Evolutionary conservation across 2,113 vertebrate species (phyloP).

Genomic region (Callionymus lyra): DNA sequence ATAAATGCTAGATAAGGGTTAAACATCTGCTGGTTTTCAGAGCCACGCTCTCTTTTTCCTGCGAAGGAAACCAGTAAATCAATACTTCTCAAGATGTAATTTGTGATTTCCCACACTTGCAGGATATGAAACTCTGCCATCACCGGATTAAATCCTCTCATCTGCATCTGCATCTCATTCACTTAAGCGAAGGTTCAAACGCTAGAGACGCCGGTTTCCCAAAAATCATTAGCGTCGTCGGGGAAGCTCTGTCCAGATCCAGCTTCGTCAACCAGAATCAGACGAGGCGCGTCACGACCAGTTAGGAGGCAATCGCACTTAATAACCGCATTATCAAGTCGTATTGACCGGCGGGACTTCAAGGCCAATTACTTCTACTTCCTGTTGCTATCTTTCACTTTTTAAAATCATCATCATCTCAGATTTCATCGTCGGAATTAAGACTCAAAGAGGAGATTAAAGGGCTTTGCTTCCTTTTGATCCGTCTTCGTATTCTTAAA

Average conservation of each 20-base stretch:
- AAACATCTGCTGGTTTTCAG: too few species aligned
- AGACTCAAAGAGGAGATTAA: too few species aligned
- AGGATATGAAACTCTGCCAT: conserved; percentile 2
- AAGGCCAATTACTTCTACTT: conserved; percentile 48
- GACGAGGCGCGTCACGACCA: conserved; percentile 55
- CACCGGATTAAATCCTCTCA: conserved; percentile 31
- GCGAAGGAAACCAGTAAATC: conserved; percentile 7
- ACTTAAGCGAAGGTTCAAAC: too few species aligned
- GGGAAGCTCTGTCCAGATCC: conserved; percentile 41
- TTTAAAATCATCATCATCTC: too few species aligned
- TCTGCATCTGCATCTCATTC: conserved; percentile 18
- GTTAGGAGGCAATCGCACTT: conserved; percentile 64
- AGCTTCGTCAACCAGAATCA: conserved; percentile 46
- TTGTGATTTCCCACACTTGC: conserved; percentile 8
- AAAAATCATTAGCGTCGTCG: conserved; percentile 56
- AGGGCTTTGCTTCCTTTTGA: too few species aligned
- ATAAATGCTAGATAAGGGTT: too few species aligned
- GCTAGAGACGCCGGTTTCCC: conserved; percentile 32
- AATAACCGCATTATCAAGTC: conserved; percentile 56
- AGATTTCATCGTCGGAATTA: too few species aligned
- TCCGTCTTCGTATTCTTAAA: too few species aligned
- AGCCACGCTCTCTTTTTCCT: too few species aligned
- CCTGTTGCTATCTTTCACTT: conserved; percentile 15
- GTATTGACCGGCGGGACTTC: conserved; percentile 42
- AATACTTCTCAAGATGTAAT: conserved; percentile 16